Percentiles rank a stretch among this genome's conserved stretches.
phyloP scores from a whole-genome alignment of 2,113 vertebrate species.

The Pseudonaja textilis region DNA sequence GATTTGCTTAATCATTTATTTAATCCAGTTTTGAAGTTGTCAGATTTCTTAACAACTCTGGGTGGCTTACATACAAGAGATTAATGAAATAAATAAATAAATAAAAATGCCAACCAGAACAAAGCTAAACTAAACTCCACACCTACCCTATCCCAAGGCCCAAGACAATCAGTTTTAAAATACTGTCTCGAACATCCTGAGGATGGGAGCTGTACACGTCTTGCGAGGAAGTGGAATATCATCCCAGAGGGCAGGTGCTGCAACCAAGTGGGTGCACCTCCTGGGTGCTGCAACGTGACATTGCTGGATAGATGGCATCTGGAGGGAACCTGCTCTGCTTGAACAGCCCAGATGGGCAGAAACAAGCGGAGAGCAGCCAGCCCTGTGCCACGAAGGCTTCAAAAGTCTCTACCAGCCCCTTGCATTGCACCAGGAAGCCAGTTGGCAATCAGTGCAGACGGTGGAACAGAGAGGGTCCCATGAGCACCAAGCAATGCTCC shows the following conservation, averaged over 20 bases:
- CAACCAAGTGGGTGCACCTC: not conserved
- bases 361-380: not conserved
- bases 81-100: not conserved
- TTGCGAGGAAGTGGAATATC: not conserved
- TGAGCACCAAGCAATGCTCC: not conserved
- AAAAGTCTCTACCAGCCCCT: not conserved
- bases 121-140: not conserved
- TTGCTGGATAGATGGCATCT: not conserved
- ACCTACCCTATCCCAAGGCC: not conserved
- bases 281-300: not conserved
- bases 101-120: not conserved
- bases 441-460: not conserved
- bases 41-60: not conserved
- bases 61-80: not conserved
- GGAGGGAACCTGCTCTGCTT: not conserved
- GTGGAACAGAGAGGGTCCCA: not conserved
- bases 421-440: not conserved
- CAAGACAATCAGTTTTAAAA: not conserved
- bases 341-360: not conserved
- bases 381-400: not conserved
- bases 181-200: not conserved
- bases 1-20: not conserved
- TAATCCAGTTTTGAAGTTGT: not conserved
- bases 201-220: not conserved
- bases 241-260: not conserved